Evolutionary conservation across 2,113 vertebrate species (phyloP), one percentile per base, ranked within the genome.

Genomic region (Nipponia nippon): DNA sequence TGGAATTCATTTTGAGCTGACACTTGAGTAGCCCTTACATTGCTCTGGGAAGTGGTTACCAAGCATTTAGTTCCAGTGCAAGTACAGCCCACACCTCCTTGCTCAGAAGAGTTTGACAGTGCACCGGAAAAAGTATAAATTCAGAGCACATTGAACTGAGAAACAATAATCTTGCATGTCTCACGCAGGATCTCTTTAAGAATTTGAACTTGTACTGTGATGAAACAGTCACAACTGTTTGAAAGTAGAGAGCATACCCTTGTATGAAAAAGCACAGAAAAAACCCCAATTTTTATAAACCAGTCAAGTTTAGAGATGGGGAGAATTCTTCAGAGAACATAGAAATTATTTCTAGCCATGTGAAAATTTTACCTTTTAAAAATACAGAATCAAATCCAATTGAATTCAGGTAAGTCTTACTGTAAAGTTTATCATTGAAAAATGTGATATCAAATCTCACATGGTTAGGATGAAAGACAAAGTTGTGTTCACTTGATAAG

Each of bases 291-390:
- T 49, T 21, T 83, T 73, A 15, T 55, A 63, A 23, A 44, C 6
- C 5, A 3, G 23, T 21, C 10, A 49, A 63, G 2, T 69, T 65
- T 32, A 40, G 27, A 36, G 4, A 38, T 0, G 1, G 7, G 3
- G 3, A 25, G 2, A 65, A 36, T 56, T 56, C 26, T 49, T 56
- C 56, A 78, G 36, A 42, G 26, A 77, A 13, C 34, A 53, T 3
- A 52, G 19, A 53, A 2, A 49, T 69, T 53, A 32, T 59, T 73
- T 78, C 10, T 49, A 40, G 23, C 7, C 14, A 17, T 42, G 23
- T 49, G 49, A 49, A 62, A 73, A 44, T 49, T 5, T 21, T 58
- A 30, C 7, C 11, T 63, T 82, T 78, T 40, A 38, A 73, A 85
- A 83, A 59, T 16, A 63, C 5, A 59, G 34, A n/a, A 49, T 49